Conservation (phyloP, 2,113 vertebrate species). For the Amia ocellicauda region DNA sequence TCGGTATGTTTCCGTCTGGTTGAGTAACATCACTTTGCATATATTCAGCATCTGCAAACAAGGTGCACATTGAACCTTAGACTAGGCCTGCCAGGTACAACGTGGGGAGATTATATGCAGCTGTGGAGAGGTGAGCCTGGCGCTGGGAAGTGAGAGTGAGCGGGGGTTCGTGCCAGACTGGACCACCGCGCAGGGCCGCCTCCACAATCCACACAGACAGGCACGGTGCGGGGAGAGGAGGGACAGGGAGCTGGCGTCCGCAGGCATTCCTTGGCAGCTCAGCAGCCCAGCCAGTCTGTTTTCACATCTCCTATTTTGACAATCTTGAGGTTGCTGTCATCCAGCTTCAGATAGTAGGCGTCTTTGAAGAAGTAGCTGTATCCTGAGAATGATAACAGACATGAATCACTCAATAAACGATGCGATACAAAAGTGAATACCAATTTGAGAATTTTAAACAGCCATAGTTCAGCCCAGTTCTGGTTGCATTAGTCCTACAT, state of each 20-base stretch:
- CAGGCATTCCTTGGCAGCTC: conserved; percentile 47
- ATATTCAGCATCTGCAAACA: too few relatives aligned
- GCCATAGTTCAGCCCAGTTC: too few relatives aligned
- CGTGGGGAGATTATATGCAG: too few relatives aligned
- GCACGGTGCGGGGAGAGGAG: too few relatives aligned
- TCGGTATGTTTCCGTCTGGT: too few relatives aligned
- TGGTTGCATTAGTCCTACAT: too few relatives aligned
- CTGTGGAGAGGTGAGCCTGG: conserved; percentile 31
- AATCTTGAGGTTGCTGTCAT: conserved; percentile 92
- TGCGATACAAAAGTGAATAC: too few relatives aligned
- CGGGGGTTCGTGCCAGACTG: conserved; percentile 63
- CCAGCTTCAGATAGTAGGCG: conserved; percentile 87
- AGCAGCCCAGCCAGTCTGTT: conserved; percentile 93
- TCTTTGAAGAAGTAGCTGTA: conserved; percentile 97
- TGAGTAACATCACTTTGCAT: too few relatives aligned
- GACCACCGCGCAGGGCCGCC: conserved; percentile 53
- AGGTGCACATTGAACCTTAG: too few relatives aligned
- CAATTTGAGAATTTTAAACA: too few relatives aligned
- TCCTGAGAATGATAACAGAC: conserved; percentile 61
- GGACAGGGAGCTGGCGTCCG: conserved; percentile 20
- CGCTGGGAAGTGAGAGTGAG: conserved; percentile 48
- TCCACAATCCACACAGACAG: too few relatives aligned
- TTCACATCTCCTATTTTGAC: conserved; percentile 92
- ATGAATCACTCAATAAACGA: background rate
- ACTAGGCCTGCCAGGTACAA: too few relatives aligned